Evolutionary conservation across 2,797 vertebrate species (phyloP).

Genomic region (Eidolon dupreanum): DNA sequence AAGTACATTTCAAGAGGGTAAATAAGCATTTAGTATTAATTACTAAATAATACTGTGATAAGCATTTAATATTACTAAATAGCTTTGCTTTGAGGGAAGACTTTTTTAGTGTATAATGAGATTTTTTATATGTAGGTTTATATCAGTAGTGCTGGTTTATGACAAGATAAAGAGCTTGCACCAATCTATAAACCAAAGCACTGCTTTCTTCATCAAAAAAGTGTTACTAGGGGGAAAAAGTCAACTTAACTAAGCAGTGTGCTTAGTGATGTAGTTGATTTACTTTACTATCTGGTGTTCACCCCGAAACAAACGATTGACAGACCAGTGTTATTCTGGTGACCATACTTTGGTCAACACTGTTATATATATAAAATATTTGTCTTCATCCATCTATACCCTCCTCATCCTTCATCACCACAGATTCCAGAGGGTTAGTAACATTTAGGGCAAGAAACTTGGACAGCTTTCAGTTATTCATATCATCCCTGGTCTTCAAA

Average conservation of each 20-base stretch:
- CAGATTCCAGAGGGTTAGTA: not conserved
- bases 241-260: not conserved
- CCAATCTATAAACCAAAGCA: not conserved
- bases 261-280: not conserved
- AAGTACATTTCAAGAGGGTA: not conserved
- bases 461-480: not conserved
- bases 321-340: not conserved
- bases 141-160: not conserved
- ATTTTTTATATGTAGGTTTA: not conserved
- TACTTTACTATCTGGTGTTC: not conserved
- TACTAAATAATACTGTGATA: not conserved
- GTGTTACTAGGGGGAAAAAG: not conserved
- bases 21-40: not conserved
- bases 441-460: not conserved
- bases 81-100: constrained; percentile 18
- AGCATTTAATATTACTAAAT: not conserved
- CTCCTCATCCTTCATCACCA: not conserved
- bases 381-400: not conserved
- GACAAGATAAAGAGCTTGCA: not conserved
- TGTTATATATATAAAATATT: not conserved
- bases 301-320: not conserved
- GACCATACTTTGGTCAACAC: not conserved
- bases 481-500: not conserved
- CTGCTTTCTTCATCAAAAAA: not conserved
- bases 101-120: not conserved